phyloP scores from a whole-genome alignment of 2,797 vertebrate species.

The Delichon dasypus region DNA sequence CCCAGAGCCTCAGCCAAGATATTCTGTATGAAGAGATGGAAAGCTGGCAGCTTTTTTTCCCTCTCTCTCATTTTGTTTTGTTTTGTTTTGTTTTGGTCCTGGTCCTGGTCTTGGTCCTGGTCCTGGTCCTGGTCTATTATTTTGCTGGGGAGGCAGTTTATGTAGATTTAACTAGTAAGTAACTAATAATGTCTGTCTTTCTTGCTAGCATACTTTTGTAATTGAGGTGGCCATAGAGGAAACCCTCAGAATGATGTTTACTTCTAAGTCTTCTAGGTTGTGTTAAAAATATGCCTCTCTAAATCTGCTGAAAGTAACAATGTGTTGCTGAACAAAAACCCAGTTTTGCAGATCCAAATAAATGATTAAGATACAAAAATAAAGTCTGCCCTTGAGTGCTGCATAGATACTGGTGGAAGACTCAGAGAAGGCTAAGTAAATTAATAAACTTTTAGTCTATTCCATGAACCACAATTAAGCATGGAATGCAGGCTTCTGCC shows the following conservation, averaged over 20 bases:
- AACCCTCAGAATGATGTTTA: not conserved
- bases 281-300: not conserved
- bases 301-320: not conserved
- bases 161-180: not conserved
- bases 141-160: not conserved
- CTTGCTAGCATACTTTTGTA: not conserved
- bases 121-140: not conserved
- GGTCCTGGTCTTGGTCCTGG: too few species aligned
- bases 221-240: not conserved
- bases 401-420: not conserved
- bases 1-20: not conserved
- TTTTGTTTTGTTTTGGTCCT: not conserved
- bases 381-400: not conserved
- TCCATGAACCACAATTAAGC: not conserved
- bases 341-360: not conserved
- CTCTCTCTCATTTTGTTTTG: not conserved
- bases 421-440: not conserved
- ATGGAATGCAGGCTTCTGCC: not conserved
- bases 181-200: not conserved
- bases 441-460: not conserved
- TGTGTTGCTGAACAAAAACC: not conserved
- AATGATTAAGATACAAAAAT: not conserved
- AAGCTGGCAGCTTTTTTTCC: not conserved
- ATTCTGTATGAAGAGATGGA: not conserved
- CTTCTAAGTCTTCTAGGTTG: not conserved